Evolutionary conservation across 2,113 vertebrate genomes (phyloP), one percentile per base, ranked within the genome.

Genomic region (Pantherophis guttatus): DNA sequence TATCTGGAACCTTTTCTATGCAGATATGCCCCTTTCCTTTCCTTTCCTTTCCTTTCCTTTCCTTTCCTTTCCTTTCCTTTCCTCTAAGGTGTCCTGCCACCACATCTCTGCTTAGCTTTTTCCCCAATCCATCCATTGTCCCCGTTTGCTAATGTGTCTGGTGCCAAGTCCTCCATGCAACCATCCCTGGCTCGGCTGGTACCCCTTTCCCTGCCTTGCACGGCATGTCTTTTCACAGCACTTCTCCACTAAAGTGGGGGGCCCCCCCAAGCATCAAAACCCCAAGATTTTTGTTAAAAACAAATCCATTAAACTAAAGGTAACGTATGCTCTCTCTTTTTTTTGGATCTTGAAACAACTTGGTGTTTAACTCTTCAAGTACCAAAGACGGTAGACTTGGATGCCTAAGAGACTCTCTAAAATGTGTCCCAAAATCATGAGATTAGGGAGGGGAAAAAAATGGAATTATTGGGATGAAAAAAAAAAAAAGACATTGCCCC

Each of bases 221-320:
- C 6, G 92, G 94, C 4, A 33, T 53, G 15, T 75, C 91, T 88
- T 19, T n/a, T 89, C 90, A 52, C 87, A 57, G 53, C 94, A 87
- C 93, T 90, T 15, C 92, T 96, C 95, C 95, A 9, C 92, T 96
- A 97, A 90, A 96, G 96, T 96, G 95, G 65, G 59, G 24, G 17
- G 17, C 1, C 6, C 7, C 26, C 95, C 92, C 93, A 95, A 97
- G 96, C 96, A 96, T 96, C 97, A 96, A 96, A 96, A 96, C 96
- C 96, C 97, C 87, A 97, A 97, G 97, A 96, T 90, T 87, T 86
- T 86, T 90, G 54, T 26, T 48, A 88, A 92, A 92, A 93, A 90
- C 97, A 97, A 98, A 98, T 98, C 97, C 97, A 98, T 98, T 98
- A 98, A 98, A 98, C 97, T 98, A 98, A 98, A 98, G 97, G 97